Conservation (phyloP, 2,888 invertebrate genomes). For the Caenorhabditis virilis region DNA sequence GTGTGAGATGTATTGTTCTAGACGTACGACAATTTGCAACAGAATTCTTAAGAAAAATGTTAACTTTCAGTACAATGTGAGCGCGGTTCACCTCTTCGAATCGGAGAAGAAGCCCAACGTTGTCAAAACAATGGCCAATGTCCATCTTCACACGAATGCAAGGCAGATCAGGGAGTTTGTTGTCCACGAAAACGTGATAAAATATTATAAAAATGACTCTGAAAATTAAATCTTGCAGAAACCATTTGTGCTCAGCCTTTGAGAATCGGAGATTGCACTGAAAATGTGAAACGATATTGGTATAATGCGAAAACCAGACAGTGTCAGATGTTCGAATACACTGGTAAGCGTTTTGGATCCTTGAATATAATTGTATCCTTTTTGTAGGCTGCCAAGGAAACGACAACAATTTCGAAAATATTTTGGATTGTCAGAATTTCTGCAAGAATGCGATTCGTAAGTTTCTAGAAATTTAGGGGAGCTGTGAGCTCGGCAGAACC, state of each 20-base stretch:
- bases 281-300: slow-evolving; percentile 54
- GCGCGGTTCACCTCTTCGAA: slow-evolving; percentile 51
- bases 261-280: slow-evolving; percentile 57
- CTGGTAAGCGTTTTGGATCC: too few species aligned
- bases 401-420: slow-evolving; percentile 59
- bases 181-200: slow-evolving; percentile 57
- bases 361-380: too few species aligned
- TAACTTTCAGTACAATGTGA: slow-evolving; percentile 61
- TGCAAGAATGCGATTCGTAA: slow-evolving; percentile 58
- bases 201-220: background rate
- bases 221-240: slow-evolving; percentile 36
- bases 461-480: slow-evolving; percentile 2
- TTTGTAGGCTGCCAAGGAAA: slow-evolving; percentile 61
- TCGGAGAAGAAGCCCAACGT: slow-evolving; percentile 53
- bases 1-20: slow-evolving; percentile 57
- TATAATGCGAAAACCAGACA: slow-evolving; percentile 57
- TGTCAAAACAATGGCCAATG: slow-evolving; percentile 56
- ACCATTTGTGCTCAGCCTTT: slow-evolving; percentile 60
- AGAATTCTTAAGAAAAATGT: too few species aligned
- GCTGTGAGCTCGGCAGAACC: background rate
- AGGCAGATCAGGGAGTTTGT: slow-evolving; percentile 58
- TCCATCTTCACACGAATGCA: slow-evolving; percentile 58
- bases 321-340: slow-evolving; percentile 61
- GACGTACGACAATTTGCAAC: too few species aligned
- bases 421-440: slow-evolving; percentile 56